phyloP scores from a whole-genome alignment of 1,140 invertebrate species.

The Drosophila asahinai region DNA sequence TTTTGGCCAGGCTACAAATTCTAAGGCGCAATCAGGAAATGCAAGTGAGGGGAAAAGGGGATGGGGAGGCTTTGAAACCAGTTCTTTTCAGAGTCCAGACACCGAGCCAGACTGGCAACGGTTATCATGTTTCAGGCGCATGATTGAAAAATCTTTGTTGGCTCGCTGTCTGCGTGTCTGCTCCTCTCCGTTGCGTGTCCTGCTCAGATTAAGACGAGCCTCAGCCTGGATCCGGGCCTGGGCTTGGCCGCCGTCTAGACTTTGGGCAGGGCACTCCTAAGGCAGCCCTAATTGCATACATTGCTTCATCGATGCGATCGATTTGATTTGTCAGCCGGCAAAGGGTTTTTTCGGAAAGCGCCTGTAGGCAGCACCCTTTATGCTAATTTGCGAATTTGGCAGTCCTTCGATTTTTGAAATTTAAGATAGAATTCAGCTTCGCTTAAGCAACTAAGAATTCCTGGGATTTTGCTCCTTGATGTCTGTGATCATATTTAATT shows the following conservation, averaged over 20 bases:
- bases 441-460: constrained; percentile 43
- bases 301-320: constrained; percentile 64
- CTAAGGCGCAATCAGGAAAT: constrained; percentile 80
- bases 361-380: constrained; percentile 46
- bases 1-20: constrained; percentile 62
- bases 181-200: constrained; percentile 68
- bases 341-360: constrained; percentile 61
- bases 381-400: constrained; percentile 61
- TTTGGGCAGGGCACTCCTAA: constrained; percentile 23
- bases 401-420: constrained; percentile 33
- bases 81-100: constrained; percentile 45
- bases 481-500: neutral
- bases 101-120: constrained; percentile 33
- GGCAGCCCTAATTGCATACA: constrained; percentile 74
- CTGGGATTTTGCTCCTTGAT: neutral
- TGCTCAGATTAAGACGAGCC: constrained; percentile 62
- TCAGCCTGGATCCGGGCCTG: constrained; percentile 14
- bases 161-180: constrained; percentile 13
- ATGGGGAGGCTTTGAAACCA: constrained; percentile 45
- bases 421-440: constrained; percentile 29
- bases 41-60: constrained; percentile 41
- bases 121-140: constrained; percentile 82
- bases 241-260: constrained; percentile 64
- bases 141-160: constrained; percentile 74
- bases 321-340: constrained; percentile 20